A percentile compares a stretch with the other conserved stretches of the same genome.
Evolutionary conservation across 2,113 vertebrate species (phyloP).

Genomic region (Menura novaehollandiae): DNA sequence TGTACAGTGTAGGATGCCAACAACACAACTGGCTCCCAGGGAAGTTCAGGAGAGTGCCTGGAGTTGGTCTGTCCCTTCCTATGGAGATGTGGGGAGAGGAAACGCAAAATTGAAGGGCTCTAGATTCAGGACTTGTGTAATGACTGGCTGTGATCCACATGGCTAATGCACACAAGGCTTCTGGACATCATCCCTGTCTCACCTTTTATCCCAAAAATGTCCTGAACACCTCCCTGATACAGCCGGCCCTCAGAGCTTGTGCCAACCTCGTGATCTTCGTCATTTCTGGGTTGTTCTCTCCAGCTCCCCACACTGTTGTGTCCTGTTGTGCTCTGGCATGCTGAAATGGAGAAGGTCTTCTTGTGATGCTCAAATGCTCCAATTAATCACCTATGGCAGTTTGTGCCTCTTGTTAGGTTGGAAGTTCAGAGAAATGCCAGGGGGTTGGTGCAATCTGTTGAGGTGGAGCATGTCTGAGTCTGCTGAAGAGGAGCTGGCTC

Average conservation of each 20-base stretch:
- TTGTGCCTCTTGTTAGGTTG: neutral
- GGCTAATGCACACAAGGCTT: neutral
- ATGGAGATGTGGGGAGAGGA: neutral
- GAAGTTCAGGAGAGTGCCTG: neutral
- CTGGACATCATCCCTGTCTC: neutral
- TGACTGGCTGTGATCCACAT: neutral
- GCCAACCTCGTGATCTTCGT: neutral
- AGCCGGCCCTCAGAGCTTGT: neutral
- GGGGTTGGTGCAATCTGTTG: neutral
- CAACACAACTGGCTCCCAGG: neutral
- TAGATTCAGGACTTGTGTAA: neutral
- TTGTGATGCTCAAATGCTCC: neutral
- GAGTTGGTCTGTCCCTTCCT: neutral
- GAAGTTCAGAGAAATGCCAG: neutral
- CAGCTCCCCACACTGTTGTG: neutral
- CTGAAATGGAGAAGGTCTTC: neutral
- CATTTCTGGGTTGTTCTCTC: neutral
- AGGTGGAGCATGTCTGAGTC: neutral
- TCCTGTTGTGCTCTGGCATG: neutral
- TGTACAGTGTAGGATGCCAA: accelerated
- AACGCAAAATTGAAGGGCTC: neutral
- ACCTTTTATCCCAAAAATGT: neutral
- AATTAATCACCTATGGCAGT: neutral
- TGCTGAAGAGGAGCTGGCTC: neutral
- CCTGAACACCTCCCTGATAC: neutral